Base-by-base conservation (phyloP, 2,797 vertebrate genomes). In the Agapornis canus region DNA sequence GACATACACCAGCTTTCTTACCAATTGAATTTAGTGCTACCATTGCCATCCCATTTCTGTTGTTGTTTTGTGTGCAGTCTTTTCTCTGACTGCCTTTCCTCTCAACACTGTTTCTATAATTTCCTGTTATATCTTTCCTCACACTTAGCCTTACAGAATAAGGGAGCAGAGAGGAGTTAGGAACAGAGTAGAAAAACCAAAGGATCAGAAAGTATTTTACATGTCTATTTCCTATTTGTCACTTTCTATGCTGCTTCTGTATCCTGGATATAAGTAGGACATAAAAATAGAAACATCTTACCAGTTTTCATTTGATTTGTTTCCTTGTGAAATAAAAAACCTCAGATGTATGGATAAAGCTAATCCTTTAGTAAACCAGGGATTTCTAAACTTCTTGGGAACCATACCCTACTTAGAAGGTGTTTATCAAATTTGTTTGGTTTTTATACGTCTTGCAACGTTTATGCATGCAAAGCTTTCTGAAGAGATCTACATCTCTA, bases 311-410 rank as follows among this genome's bases (percentile, higher is more conserved):
- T 85, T 70, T 54, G 18, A 78, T 95, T 92, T 57, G 7, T 31
- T 81, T 42, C 57, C 56, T 80, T 68, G 64, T 89, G 82, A 85
- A 93, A 82, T 82, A n/a, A 23, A 71, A 75, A 73, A 78, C 77
- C 86, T 96, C 48, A 40, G 39, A 73, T 90, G 32, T 72, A 61
- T 86, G 86, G 64, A 82, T 95, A 57, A 85, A 89, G 86, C 92
- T 96, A 92, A 94, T 89, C 76, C 79, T 94, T 27, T 23, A 32
- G 59, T 78, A 94, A 88, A 90, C 69, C 54, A 39, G 45, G 57
- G 89, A 88, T 95, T 96, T 94, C 57, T 94, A 92, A 96, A 95
- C 72, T 87, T 96, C 94, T 96, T 95, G 87, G 76, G 60, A 83
- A 39, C 91, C 79, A 23, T 94, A 85, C 49, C 85, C 85, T 95